Evolutionary conservation across 2,113 vertebrate species (phyloP), one percentile per base, ranked within the genome.

Genomic region (Eulemur rufifrons): DNA sequence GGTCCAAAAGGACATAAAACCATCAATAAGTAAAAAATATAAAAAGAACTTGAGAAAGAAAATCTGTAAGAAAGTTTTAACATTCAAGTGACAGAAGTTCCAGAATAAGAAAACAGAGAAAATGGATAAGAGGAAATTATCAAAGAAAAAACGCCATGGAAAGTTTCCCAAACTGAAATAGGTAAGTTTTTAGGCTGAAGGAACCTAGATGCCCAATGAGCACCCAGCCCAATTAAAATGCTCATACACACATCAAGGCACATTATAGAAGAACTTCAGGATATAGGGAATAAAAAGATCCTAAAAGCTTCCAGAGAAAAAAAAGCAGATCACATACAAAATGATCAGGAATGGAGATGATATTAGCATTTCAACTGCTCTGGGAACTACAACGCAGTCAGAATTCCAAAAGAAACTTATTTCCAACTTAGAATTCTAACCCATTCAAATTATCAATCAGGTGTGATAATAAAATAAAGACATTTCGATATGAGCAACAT

Each of bases 261-360:
- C 81, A 32, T 85, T 80, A 61, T 2, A 86, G 83, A 61, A 90
- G 50, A 66, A 4, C 3, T 63, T 68, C 6, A 61, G 34, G 54
- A 50, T 66, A 80, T 20, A 80, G 27, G 1, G 3, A 76, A 86
- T 82, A 93, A 69, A n/a, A 37, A 71, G 12, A 47, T 56, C 34
- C 45, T 90, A 87, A 93, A 93, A 80, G 11, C 32, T 93, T 66
- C 10, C 12, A 37, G 45, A 91, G 47, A 91, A 66, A 94, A 69
- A 89, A 93, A 59, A 3, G 18, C 52, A 89, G 59, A 82, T 63
- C n/a, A 77, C 64, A 56, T 54, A 68, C 17, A 21, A 71, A 89
- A 73, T 66, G 42, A 78, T 71, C 32, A 50, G 23, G 50, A 89
- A 76, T 68, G 8, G 45, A 93, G 93, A 68, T 32, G 10, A 71